Percentiles rank a stretch among this genome's conserved stretches.
Conservation (phyloP, 2,113 vertebrate species). For the Polyodon spathula region DNA sequence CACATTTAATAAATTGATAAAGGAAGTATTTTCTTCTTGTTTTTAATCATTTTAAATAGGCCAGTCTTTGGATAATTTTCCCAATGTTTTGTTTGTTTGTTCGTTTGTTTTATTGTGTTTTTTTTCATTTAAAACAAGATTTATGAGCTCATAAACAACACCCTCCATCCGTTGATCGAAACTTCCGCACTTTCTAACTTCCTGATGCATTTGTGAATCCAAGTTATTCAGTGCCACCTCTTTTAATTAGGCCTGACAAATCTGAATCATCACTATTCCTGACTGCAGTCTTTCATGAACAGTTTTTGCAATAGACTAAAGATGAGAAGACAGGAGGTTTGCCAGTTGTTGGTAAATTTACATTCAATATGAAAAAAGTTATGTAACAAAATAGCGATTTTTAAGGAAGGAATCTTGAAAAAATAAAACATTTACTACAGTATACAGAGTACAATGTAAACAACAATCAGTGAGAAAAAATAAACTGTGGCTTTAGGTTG, state of each 20-base stretch:
- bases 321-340: constrained; percentile 6
- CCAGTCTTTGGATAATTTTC: too few relatives aligned
- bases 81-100: too few relatives aligned
- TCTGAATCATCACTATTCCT: too few relatives aligned
- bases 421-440: constrained; percentile 31
- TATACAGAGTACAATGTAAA: constrained; percentile 13
- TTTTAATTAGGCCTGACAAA: too few relatives aligned
- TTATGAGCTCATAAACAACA: too few relatives aligned
- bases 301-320: not conserved
- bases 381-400: not conserved
- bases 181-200: too few relatives aligned
- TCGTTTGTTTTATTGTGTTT: too few relatives aligned
- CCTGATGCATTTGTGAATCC: not conserved
- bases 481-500: constrained; percentile 40
- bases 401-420: constrained; percentile 25
- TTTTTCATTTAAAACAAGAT: too few relatives aligned
- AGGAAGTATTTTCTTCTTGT: constrained; percentile 18
- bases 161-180: too few relatives aligned
- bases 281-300: too few relatives aligned
- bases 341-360: constrained; percentile 9
- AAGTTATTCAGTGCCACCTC: not conserved
- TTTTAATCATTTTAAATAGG: too few relatives aligned
- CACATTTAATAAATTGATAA: constrained; percentile 30
- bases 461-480: constrained; percentile 45
- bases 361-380: constrained; percentile 11